Evolutionary conservation across 1,140 invertebrate genomes (phyloP), one percentile per base, ranked within the genome.

Genomic region (Dreissena rostriformis): DNA sequence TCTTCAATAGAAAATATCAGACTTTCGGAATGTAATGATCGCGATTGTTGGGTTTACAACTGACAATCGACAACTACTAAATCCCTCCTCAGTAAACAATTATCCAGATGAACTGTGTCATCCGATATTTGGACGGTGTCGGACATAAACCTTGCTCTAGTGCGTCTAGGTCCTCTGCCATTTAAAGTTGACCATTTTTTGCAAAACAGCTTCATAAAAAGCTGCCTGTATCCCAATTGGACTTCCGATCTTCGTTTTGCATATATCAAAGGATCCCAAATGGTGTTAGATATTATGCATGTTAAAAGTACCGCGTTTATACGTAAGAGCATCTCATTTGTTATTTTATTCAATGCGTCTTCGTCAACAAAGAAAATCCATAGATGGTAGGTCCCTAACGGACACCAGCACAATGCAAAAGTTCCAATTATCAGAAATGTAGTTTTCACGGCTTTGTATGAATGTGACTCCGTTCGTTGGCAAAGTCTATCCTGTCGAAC

Each of bases 181-280:
- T 39, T 39, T 8, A 39, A 2, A 39, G 39, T 39, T 39, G 39
- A 39, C 39, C 39, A 39, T 39, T 39, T 39, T 8, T 8, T 39
- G 39, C 39, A 39, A 39, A 39, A 39, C 39, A 39, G 39, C 39
- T 53, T 51, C 14, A 24, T 26, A 19, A 49, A 39, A 8, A 75
- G 28, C 29, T 15, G 53, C 53, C 76, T 84, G 76, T 88, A 90
- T 15, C 88, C 87, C 17, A 81, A 29, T 81, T 87, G 85, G 22
- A 91, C 86, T 82, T 96, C 96, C 19, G 94, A 93, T 94, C 96
- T 96, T 63, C 96, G 90, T 7, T 95, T 94, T 4, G 95, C 95
- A 88, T 96, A 96, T 63, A 96, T 96, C 66, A 96, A 95, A 0
- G 96, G 96, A 91, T 96, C 96, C 19, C 95, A 93, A 17, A 96